Evolutionary conservation across 2,113 vertebrate species (phyloP), one percentile per base, ranked within the genome.

Genomic region (Anguilla rostrata): DNA sequence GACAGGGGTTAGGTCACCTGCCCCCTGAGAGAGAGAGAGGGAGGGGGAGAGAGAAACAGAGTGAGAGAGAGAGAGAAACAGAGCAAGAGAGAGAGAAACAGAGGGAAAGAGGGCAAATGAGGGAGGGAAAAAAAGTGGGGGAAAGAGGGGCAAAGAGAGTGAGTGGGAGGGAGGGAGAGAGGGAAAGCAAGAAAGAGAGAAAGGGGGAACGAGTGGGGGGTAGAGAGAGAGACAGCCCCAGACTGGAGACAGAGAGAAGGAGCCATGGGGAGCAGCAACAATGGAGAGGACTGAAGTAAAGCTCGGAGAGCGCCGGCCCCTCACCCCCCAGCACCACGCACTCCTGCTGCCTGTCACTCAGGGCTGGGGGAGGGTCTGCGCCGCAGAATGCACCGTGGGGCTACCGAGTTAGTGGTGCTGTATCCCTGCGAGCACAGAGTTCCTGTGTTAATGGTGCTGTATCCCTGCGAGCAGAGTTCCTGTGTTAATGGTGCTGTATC

Each of bases 181-280:
- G 49, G 12, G 49, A 14, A 53, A 53, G 12, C 7, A 53, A 53
- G 1, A 53, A 11, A 53, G 12, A 12, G 11, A 53, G 11, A 53
- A 53, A 14, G 49, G 12, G 49, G 49, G 12, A 14, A 53, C 0
- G 9, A 53, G 49, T 11, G 12, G 12, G 49, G 12, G 49, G 12
- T 5, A 9, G 49, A 53, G 49, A 53, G 49, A 14, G 60, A 63
- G 60, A 66, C 88, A 12, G 85, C 85, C 91, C 82, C 88, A 93
- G 90, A 91, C 91, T 95, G 93, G 94, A 95, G 94, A 94, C 94
- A 93, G 93, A 90, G 85, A 91, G 87, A 87, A 90, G 93, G 92
- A 94, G 92, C 91, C 94, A 93, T 94, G 92, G 93, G 93, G 95
- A 90, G 94, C 87, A 86, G 78, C 88, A 93, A 96, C 95, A 96